Percentiles rank a stretch among this genome's conserved stretches.
Evolutionary conservation across 2,888 invertebrate species (phyloP).

Genomic region (Willowsia nigromaculata): DNA sequence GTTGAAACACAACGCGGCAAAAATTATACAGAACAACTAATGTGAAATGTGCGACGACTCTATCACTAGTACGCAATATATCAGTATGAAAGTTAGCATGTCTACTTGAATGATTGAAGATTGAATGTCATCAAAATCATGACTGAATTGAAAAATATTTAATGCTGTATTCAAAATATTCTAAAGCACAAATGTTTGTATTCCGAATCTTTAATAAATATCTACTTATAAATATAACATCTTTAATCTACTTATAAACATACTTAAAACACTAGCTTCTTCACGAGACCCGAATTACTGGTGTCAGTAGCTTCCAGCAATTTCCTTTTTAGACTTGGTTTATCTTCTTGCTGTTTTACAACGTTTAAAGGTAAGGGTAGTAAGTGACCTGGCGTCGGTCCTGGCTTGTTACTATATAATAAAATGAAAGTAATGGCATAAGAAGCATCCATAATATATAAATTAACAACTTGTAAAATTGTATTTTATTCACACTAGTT

Average conservation of each 20-base stretch:
- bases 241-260: not conserved
- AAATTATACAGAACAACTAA: no score
- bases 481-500: conserved; percentile 62
- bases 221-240: no score
- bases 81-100: no score
- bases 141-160: no score
- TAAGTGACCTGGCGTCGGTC: conserved; percentile 90
- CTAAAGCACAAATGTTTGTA: no score
- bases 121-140: no score
- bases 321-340: conserved; percentile 89
- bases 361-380: conserved; percentile 89
- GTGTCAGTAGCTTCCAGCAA: conserved; percentile 85
- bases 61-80: no score
- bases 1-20: no score
- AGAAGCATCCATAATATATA: not conserved
- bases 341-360: conserved; percentile 83
- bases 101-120: no score
- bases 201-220: no score
- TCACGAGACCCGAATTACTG: conserved; percentile 67
- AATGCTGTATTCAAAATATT: no score
- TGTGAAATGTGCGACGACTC: no score
- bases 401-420: conserved; percentile 88
- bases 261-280: conserved; percentile 75
- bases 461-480: not conserved
- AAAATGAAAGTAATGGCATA: not conserved